Base-by-base conservation (phyloP, 1,140 invertebrate genomes). In the Myzus persicae region DNA sequence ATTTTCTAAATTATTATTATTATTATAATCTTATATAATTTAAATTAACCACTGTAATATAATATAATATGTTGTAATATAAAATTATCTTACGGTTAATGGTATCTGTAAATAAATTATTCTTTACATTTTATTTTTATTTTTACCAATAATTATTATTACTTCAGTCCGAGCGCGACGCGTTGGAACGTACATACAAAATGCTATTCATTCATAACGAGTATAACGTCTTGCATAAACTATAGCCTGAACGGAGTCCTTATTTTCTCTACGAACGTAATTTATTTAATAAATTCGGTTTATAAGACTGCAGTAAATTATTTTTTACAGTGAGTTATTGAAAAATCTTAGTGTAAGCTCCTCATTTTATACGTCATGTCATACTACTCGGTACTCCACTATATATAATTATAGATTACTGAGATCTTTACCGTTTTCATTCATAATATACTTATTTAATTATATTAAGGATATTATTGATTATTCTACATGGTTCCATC, bases 131-230 rank as follows among this genome's bases (percentile, higher is more conserved):
- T 48, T 87, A 46, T 87, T n/a, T 87, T 31, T 46, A 44, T 46
- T 46, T 18, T 87, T 4, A 87, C 59, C 54, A 76, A 42, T 91
- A 76, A 42, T 91, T 54, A 42, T 91, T 54, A 90, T 59, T 91
- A 42, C 20, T 18, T 31, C 40, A n/a, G 38, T 0, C 22, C 36
- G n/a, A n/a, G n/a, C n/a, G n/a, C n/a, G 38, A 84, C 82, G 24
- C 26, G 40, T 59, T 59, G n/a, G 40, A 91, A 91, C 42, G 42
- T 91, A 40, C 20, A 81, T 36, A n/a, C 7, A 91, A 91, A 91
- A 46, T 91, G 31, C 20, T 76, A 81, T 81, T 91, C 6, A 91
- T 91, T 91, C 42, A 81, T 76, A 91, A 46, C 90, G 26, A n/a
- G 38, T 67, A 91, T n/a, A 59, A 42, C 4, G 26, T 67, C 31